phyloP scores from a whole-genome alignment of 1,140 invertebrate genomes.

The Drosophila kikkawai region DNA sequence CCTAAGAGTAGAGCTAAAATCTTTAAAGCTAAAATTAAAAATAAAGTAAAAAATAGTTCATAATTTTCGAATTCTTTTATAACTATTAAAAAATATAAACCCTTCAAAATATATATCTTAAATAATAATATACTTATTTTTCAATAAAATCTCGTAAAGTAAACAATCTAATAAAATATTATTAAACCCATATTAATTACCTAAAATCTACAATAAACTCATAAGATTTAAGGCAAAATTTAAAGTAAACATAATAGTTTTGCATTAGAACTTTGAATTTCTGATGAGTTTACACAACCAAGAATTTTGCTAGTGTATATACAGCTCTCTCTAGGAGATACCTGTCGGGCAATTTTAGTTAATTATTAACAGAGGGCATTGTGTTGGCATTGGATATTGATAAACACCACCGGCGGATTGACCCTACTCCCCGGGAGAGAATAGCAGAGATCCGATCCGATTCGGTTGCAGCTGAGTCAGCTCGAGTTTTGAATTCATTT shows the following conservation, averaged over 20 bases:
- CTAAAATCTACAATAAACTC: background rate
- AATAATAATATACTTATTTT: too few relatives aligned
- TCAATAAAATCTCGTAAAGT: too few relatives aligned
- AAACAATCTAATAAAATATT: too few relatives aligned
- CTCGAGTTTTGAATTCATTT: slow-evolving; percentile 72
- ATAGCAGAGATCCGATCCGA: slow-evolving; percentile 1
- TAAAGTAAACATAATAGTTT: background rate
- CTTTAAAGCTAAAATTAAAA: background rate
- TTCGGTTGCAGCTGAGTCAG: slow-evolving; percentile 43
- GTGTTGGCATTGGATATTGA: slow-evolving; percentile 33
- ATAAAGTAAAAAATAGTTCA: background rate
- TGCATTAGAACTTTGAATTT: background rate
- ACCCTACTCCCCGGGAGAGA: slow-evolving; percentile 6
- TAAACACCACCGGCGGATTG: slow-evolving; percentile 21
- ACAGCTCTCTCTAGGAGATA: slow-evolving; percentile 1
- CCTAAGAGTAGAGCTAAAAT: background rate
- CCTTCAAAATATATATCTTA: background rate
- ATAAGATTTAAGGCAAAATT: background rate
- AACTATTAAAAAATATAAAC: background rate
- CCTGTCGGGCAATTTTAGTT: slow-evolving; percentile 35
- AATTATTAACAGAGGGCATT: slow-evolving; percentile 56
- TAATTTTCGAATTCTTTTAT: background rate
- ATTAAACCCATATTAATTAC: background rate
- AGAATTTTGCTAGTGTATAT: slow-evolving; percentile 10
- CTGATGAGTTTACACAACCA: background rate